These are phyloP conservation scores for Rhabdornis inornatus DNA, from an alignment of 2,113 vertebrate species.

Conservation along the genomic window DNA sequence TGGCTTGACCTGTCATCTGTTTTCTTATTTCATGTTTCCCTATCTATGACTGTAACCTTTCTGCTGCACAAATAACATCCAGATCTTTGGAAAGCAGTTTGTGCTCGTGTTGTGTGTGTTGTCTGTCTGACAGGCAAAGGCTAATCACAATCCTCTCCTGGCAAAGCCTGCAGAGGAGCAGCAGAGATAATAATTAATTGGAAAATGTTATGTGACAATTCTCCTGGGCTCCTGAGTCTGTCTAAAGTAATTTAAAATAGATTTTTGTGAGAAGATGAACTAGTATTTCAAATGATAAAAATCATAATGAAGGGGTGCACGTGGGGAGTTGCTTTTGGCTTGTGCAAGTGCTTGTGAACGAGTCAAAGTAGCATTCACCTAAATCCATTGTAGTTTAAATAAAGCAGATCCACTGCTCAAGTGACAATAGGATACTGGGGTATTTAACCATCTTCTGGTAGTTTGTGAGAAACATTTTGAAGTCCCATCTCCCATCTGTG, in stretches of 20 bases:
- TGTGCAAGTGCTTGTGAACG: background rate
- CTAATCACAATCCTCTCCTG: background rate
- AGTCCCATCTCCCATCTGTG: background rate
- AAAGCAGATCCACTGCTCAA: background rate
- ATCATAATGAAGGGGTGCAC: background rate
- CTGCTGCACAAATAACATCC: background rate
- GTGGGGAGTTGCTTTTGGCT: background rate
- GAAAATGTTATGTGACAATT: background rate
- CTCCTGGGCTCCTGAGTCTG: background rate
- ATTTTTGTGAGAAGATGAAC: background rate
- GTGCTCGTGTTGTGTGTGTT: background rate
- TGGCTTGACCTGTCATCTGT: background rate
- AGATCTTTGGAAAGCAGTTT: background rate
- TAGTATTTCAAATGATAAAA: background rate
- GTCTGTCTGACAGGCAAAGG: background rate
- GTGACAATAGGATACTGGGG: background rate
- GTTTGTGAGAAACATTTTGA: background rate
- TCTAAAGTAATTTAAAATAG: background rate
- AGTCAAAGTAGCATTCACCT: background rate
- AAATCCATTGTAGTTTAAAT: background rate
- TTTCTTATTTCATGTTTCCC: background rate
- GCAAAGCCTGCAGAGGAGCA: background rate
- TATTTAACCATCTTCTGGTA: background rate
- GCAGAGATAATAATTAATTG: background rate
- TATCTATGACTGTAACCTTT: background rate